Conservation (phyloP, 2,113 vertebrate genomes). For the Talpa occidentalis region DNA sequence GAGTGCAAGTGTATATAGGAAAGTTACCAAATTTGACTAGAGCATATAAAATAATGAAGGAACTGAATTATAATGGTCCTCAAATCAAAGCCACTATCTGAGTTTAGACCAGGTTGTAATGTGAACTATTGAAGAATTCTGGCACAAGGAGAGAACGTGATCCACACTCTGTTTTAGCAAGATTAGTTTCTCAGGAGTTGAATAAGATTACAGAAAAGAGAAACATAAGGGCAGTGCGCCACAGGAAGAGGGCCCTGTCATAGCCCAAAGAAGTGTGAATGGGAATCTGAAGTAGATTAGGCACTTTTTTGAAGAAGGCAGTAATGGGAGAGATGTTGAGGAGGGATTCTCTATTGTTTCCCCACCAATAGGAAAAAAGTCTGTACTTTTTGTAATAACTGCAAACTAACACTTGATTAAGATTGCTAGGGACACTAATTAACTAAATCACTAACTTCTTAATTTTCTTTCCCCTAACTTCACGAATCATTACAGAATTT, state of each 20-base stretch:
- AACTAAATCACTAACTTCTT: slow-evolving; percentile 45
- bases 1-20: not conserved
- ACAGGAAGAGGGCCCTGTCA: slow-evolving; percentile 22
- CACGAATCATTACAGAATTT: slow-evolving; percentile 42
- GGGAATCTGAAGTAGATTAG: slow-evolving; percentile 3
- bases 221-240: slow-evolving; percentile 18
- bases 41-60: not conserved
- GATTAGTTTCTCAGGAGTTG: not conserved
- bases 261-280: slow-evolving; percentile 28
- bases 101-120: not conserved
- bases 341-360: slow-evolving; percentile 7
- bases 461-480: not conserved
- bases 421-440: not conserved
- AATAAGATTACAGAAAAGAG: not conserved
- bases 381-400: not conserved
- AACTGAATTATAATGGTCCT: not conserved
- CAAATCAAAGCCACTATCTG: slow-evolving; percentile 10
- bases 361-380: not conserved
- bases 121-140: not conserved
- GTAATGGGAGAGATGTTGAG: slow-evolving; percentile 9
- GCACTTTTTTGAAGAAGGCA: not conserved
- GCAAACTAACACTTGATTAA: slow-evolving; percentile 17
- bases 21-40: not conserved
- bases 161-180: slow-evolving; percentile 9
- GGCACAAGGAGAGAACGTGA: not conserved